phyloP scores from a whole-genome alignment of 2,113 vertebrate species.

The Charadrius vociferus region DNA sequence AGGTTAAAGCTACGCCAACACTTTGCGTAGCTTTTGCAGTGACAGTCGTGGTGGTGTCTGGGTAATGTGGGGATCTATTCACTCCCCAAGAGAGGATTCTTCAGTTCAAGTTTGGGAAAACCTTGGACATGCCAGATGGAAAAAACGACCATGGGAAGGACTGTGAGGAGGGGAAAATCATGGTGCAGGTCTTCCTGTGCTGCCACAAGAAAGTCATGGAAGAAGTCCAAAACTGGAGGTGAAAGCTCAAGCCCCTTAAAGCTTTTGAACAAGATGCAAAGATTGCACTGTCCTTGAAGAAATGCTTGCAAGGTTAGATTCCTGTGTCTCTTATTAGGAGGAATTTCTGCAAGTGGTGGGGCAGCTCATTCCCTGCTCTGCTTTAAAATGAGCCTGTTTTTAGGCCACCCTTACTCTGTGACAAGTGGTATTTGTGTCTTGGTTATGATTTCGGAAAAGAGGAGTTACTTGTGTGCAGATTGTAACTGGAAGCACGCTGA shows the following conservation, averaged over 20 bases:
- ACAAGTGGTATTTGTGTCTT: neutral
- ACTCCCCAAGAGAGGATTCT: neutral
- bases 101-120: neutral
- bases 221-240: neutral
- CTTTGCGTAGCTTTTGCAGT: neutral
- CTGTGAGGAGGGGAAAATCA: neutral
- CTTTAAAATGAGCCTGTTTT: neutral
- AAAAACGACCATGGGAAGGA: neutral
- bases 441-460: neutral
- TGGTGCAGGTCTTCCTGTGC: neutral
- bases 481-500: neutral
- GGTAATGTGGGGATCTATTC: neutral
- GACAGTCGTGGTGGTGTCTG: neutral
- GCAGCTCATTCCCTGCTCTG: neutral
- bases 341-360: neutral
- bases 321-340: accelerated
- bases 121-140: neutral
- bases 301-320: neutral
- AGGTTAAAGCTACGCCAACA: neutral
- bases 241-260: neutral
- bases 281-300: neutral
- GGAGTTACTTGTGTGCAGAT: neutral
- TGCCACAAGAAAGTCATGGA: neutral
- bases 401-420: neutral
- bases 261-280: neutral